These are phyloP conservation scores for Himalopsyche anomala DNA, from an alignment of 2,888 invertebrate species.

Conservation along the genomic window DNA sequence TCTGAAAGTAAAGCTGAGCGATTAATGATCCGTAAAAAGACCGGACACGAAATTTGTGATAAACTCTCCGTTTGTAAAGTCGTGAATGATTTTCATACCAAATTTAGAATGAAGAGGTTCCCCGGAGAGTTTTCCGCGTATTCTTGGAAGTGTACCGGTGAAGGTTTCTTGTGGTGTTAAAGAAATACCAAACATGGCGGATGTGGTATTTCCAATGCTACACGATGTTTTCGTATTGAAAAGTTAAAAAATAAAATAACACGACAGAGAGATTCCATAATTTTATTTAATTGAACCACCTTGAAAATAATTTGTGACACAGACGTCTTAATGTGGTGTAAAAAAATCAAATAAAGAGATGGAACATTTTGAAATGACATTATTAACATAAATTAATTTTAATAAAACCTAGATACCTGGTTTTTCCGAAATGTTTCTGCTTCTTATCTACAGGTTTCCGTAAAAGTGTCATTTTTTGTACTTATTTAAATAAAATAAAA, in stretches of 20 bases:
- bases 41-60: too few relatives aligned
- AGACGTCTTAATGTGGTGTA: slow-evolving; percentile 23
- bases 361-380: slow-evolving; percentile 19
- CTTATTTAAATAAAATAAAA: background rate
- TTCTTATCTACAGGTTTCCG: slow-evolving; percentile 20
- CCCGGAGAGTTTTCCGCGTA: too few relatives aligned
- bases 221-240: background rate
- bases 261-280: slow-evolving; percentile 2
- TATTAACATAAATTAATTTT: slow-evolving; percentile 2
- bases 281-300: slow-evolving; percentile 17
- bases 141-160: too few relatives aligned
- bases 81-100: too few relatives aligned
- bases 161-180: too few relatives aligned
- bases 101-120: too few relatives aligned
- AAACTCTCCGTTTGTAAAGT: too few relatives aligned
- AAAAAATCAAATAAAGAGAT: background rate
- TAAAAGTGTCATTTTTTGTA: background rate
- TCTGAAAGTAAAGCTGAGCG: too few relatives aligned
- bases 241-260: background rate
- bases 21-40: too few relatives aligned
- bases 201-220: background rate
- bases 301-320: slow-evolving; percentile 34
- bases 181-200: background rate
- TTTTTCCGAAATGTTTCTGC: background rate
- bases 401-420: slow-evolving; percentile 27